Percentiles rank a stretch among this genome's conserved stretches.
These are phyloP conservation scores for Punctoribates punctum DNA, from an alignment of 2,888 invertebrate species.

Conservation along the genomic window DNA sequence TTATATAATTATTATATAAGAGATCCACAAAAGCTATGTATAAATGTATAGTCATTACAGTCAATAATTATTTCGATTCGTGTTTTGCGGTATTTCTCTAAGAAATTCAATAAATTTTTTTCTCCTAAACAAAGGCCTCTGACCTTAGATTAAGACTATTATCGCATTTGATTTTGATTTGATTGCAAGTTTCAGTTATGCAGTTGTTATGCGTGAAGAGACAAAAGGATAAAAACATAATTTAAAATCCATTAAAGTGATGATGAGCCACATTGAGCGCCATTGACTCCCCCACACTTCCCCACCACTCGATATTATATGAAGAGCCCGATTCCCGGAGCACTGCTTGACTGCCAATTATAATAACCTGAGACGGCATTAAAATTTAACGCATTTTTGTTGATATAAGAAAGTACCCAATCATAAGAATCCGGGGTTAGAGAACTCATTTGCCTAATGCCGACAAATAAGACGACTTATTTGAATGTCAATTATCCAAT, in stretches of 20 bases:
- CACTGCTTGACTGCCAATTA: slow-evolving; percentile 7
- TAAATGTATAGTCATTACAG: slow-evolving; percentile 16
- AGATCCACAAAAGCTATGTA: neutral
- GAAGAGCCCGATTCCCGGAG: neutral
- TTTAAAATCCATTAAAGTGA: slow-evolving; percentile 33
- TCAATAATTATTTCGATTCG: slow-evolving; percentile 20
- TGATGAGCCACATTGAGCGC: slow-evolving; percentile 18
- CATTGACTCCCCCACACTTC: slow-evolving; percentile 14
- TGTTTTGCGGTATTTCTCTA: slow-evolving; percentile 14
- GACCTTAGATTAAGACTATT: slow-evolving; percentile 4
- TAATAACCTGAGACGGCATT: slow-evolving; percentile 6
- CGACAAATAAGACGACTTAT: slow-evolving; percentile 1
- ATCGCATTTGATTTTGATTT: slow-evolving; percentile 13
- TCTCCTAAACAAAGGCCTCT: slow-evolving; percentile 18
- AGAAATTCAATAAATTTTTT: neutral
- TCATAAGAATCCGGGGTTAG: slow-evolving; percentile 23
- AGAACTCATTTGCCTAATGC: neutral
- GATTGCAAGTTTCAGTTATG: slow-evolving; percentile 15
- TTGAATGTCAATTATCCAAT: slow-evolving; percentile 14
- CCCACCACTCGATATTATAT: neutral
- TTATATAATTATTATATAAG: slow-evolving; percentile 17
- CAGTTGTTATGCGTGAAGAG: slow-evolving; percentile 29
- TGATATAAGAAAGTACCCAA: slow-evolving; percentile 5
- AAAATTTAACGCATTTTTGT: neutral
- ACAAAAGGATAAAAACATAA: slow-evolving; percentile 31